Evolutionary conservation across 2,113 vertebrate species (phyloP).

Genomic region (Pseudopipra pipra): DNA sequence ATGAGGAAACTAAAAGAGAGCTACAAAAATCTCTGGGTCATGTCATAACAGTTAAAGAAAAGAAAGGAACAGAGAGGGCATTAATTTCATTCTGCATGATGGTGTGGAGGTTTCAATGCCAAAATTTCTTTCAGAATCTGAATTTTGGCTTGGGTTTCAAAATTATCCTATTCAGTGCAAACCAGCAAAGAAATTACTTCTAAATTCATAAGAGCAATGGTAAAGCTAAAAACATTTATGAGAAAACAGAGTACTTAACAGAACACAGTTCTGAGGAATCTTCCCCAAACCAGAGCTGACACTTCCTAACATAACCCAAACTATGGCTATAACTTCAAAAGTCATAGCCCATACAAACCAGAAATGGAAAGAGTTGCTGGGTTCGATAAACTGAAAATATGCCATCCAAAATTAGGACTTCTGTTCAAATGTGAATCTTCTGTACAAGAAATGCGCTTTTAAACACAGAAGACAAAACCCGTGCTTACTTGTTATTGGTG

Average conservation of each 20-base stretch:
- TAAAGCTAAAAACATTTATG: not conserved
- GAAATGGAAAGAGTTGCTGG: not conserved
- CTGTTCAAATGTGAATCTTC: not conserved
- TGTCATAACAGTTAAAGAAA: not conserved
- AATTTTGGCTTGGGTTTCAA: not conserved
- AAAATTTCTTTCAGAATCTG: not conserved
- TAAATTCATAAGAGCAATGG: not conserved
- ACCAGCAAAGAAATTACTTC: not conserved
- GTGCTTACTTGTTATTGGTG: constrained; percentile 90
- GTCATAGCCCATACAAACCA: not conserved
- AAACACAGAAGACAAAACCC: not conserved
- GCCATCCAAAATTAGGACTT: not conserved
- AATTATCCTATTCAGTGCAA: not conserved
- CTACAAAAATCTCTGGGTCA: not conserved
- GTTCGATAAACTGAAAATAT: not conserved
- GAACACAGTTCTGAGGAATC: not conserved
- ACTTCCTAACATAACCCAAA: not conserved
- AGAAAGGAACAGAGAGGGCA: not conserved
- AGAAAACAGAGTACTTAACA: not conserved
- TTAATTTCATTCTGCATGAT: not conserved
- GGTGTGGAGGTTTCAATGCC: not conserved
- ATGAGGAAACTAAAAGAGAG: not conserved
- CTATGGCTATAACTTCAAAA: not conserved
- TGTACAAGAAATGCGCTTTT: not conserved
- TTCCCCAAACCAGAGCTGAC: not conserved